Conservation (phyloP, 2,888 invertebrate species). For the Hydrotaea cyrtoneurina region DNA sequence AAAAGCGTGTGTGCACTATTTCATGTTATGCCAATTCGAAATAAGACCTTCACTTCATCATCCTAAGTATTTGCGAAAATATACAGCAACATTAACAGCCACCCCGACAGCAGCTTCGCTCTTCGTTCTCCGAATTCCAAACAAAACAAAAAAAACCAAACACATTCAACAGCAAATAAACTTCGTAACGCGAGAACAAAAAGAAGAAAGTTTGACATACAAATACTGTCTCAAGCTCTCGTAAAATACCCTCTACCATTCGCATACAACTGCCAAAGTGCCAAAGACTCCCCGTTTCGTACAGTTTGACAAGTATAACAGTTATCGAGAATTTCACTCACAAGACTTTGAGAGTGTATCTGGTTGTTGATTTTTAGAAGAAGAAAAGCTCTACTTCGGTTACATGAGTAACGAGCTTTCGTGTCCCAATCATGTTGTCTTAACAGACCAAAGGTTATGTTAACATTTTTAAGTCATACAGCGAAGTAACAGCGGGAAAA, state of each 20-base stretch:
- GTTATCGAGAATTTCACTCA: neutral
- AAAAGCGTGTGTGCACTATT: constrained; percentile 15
- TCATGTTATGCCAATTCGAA: constrained; percentile 24
- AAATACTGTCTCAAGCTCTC: neutral
- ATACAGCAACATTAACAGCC: neutral
- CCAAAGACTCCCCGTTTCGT: neutral
- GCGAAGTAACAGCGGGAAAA: no score
- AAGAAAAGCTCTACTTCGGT: neutral
- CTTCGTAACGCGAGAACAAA: neutral
- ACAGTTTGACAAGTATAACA: neutral
- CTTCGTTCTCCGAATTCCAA: constrained; percentile 1
- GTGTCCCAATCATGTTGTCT: neutral
- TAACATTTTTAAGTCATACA: no score
- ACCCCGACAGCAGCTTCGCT: neutral
- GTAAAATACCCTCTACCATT: neutral
- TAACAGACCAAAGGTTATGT: neutral
- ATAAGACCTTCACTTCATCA: constrained; percentile 41
- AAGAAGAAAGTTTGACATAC: constrained; percentile 19
- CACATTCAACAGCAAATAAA: neutral
- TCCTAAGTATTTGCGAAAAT: constrained; percentile 28
- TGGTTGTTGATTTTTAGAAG: neutral
- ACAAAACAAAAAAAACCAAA: no score
- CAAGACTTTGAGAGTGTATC: neutral
- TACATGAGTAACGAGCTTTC: neutral
- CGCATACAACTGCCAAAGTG: neutral